These are phyloP conservation scores for Drosophila orena DNA, from an alignment of 1,140 invertebrate species.

Conservation along the genomic window DNA sequence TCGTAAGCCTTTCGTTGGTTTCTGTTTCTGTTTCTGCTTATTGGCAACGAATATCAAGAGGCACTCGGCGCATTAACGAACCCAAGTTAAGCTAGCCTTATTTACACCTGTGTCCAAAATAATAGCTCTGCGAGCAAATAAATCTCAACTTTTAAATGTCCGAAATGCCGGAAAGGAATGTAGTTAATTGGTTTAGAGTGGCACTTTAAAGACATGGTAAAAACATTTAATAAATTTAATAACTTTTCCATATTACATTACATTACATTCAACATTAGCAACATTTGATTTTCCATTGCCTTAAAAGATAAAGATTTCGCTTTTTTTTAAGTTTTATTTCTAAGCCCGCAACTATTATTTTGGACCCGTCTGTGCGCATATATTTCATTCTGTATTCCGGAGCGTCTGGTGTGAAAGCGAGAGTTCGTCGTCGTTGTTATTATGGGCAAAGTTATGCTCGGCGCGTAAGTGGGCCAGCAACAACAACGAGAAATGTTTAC, in stretches of 20 bases:
- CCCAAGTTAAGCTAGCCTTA: background rate
- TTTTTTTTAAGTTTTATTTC: no score
- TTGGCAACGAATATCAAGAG: constrained; percentile 38
- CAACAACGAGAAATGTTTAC: constrained; percentile 60
- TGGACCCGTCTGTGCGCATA: background rate
- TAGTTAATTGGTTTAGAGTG: background rate
- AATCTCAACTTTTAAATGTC: background rate
- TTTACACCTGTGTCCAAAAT: background rate
- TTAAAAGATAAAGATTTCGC: no score
- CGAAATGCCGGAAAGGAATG: background rate
- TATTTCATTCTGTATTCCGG: constrained; percentile 73
- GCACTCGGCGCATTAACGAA: constrained; percentile 26
- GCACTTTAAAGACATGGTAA: no score
- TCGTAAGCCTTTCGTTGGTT: constrained; percentile 6
- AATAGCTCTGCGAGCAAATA: background rate
- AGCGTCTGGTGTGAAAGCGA: constrained; percentile 69
- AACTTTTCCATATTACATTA: no score
- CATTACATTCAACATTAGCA: no score
- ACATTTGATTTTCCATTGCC: no score
- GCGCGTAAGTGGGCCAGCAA: constrained; percentile 54
- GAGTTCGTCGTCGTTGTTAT: constrained; percentile 53
- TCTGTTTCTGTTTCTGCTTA: constrained; percentile 35
- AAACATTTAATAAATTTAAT: no score
- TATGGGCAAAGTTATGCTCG: constrained; percentile 56
- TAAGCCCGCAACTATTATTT: background rate